A percentile compares a stretch with the other conserved stretches of the same genome.
Conservation (phyloP, 2,113 vertebrate genomes). For the Zingel zingel region DNA sequence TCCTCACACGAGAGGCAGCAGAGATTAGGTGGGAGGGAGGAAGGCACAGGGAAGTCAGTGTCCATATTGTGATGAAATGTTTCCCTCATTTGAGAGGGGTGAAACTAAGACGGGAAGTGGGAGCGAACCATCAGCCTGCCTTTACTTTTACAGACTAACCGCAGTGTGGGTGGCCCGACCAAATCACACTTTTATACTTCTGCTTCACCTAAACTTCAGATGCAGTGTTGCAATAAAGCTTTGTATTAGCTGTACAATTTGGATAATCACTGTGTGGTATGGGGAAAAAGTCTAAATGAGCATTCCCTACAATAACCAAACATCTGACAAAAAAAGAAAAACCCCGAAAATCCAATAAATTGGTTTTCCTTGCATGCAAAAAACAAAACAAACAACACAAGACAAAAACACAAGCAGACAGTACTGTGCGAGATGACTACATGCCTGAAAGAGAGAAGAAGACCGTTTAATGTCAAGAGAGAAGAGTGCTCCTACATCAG, state of each 20-base stretch:
- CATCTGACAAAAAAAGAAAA: neutral
- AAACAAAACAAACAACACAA: neutral
- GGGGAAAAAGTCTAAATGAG: neutral
- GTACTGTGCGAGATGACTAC: constrained; percentile 13
- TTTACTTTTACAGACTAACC: constrained; percentile 40
- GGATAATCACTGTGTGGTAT: constrained; percentile 3
- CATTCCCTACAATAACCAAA: constrained; percentile 10
- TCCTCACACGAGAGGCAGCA: constrained; percentile 60
- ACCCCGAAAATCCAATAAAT: neutral
- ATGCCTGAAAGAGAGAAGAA: constrained; percentile 23
- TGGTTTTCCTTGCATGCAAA: neutral
- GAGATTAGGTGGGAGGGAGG: constrained; percentile 51
- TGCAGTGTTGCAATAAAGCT: neutral
- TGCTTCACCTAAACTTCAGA: neutral
- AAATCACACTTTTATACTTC: constrained; percentile 3
- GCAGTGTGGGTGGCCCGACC: constrained; percentile 59
- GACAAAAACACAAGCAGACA: neutral
- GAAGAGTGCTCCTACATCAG: constrained; percentile 64
- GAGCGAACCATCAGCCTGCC: constrained; percentile 35
- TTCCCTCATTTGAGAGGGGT: constrained; percentile 31
- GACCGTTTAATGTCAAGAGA: constrained; percentile 39
- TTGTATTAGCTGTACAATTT: neutral
- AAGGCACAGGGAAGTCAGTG: constrained; percentile 46
- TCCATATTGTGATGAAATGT: constrained; percentile 52
- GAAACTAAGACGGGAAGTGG: constrained; percentile 38